Evolutionary conservation across 2,113 vertebrate genomes (phyloP).

Genomic region (Phycodurus eques): DNA sequence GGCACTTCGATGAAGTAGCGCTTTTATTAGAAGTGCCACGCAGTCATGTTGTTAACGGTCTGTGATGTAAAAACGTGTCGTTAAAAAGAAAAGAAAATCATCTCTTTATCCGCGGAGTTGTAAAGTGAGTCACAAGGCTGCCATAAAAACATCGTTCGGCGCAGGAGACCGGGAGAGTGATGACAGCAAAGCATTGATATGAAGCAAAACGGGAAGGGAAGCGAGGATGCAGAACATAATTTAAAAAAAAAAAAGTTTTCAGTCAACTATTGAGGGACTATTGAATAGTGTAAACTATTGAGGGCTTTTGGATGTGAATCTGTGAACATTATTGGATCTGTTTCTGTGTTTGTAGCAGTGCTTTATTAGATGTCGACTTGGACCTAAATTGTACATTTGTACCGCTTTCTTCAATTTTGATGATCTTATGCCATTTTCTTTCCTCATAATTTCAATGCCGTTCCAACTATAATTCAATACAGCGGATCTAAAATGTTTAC

Average conservation of each 20-base stretch:
- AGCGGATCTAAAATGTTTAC: too few relatives aligned
- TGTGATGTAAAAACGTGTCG: slow-evolving; percentile 15
- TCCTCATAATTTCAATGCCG: not conserved
- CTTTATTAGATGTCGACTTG: not conserved
- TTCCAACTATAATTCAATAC: not conserved
- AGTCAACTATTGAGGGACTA: not conserved
- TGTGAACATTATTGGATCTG: too few relatives aligned
- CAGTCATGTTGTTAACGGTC: slow-evolving; percentile 30
- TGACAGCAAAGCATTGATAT: slow-evolving; percentile 20
- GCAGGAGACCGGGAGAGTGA: slow-evolving; percentile 13
- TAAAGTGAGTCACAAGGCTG: slow-evolving; percentile 19
- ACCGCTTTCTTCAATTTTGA: too few relatives aligned
- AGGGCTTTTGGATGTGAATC: not conserved
- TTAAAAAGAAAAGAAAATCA: slow-evolving; percentile 5
- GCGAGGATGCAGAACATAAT: not conserved
- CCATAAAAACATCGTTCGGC: slow-evolving; percentile 19
- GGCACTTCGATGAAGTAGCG: slow-evolving; percentile 17
- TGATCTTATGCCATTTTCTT: not conserved
- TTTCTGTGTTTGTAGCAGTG: not conserved
- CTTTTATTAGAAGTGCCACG: slow-evolving; percentile 19
- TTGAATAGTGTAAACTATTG: not conserved
- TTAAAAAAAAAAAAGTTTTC: not conserved
- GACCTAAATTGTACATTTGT: not conserved
- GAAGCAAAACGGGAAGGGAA: slow-evolving; percentile 1
- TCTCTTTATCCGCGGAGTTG: slow-evolving; percentile 14